phyloP scores from a whole-genome alignment of 2,797 vertebrate species.

The Microchirus variegatus region DNA sequence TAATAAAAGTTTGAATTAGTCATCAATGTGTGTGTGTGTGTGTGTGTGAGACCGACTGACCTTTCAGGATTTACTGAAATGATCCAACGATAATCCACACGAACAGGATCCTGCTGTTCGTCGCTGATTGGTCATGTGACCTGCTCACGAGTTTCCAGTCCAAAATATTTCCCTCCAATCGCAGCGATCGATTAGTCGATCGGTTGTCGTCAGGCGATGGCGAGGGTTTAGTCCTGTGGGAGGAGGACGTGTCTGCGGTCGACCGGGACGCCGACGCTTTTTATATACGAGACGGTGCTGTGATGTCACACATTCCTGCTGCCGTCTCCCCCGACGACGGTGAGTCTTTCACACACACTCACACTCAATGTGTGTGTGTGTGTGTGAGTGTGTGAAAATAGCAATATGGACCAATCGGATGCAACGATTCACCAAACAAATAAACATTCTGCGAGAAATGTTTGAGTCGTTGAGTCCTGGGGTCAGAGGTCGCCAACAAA shows the following conservation, averaged over 20 bases:
- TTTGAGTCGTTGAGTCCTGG: background rate
- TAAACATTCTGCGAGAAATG: background rate
- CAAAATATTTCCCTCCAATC: background rate
- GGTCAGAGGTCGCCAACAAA: too few relatives aligned
- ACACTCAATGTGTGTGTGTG: slow-evolving; percentile 9
- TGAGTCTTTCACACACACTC: slow-evolving; percentile 23
- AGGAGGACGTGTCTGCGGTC: slow-evolving; percentile 55
- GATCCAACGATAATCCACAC: slow-evolving; percentile 14
- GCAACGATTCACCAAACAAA: background rate
- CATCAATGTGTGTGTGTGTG: background rate
- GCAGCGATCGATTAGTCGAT: background rate
- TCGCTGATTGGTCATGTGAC: background rate
- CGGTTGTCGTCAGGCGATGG: background rate
- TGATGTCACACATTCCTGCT: slow-evolving; percentile 71
- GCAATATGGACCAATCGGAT: slow-evolving; percentile 15
- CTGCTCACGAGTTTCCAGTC: background rate
- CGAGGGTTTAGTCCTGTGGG: slow-evolving; percentile 35
- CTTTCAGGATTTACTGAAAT: slow-evolving; percentile 35
- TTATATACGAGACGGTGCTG: slow-evolving; percentile 28
- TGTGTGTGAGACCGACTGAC: background rate
- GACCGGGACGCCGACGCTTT: background rate
- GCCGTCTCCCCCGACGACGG: slow-evolving; percentile 45
- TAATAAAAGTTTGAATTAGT: too few relatives aligned
- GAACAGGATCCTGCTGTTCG: slow-evolving; percentile 8
- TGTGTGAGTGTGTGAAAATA: background rate